Conservation (phyloP, 2,797 vertebrate genomes). For the Hafferia zeledoni region DNA sequence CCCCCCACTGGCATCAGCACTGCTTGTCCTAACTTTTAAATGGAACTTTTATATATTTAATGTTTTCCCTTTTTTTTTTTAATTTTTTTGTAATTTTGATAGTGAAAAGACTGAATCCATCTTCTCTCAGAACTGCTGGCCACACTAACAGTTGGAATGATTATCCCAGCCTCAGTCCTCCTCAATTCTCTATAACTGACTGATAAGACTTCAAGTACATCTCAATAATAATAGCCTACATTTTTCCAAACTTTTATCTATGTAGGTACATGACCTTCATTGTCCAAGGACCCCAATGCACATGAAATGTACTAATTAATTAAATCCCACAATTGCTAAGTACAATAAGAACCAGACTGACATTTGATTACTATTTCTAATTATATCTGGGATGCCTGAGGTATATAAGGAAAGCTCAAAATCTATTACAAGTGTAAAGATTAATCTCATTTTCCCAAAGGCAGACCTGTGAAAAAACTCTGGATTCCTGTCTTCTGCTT, state of each 20-base stretch:
- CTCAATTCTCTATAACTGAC: background rate
- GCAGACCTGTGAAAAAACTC: background rate
- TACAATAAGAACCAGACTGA: background rate
- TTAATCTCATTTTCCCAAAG: slow-evolving; percentile 57
- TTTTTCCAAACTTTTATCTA: slow-evolving; percentile 12
- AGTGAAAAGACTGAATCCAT: background rate
- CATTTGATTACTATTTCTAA: slow-evolving; percentile 59
- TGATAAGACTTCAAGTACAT: background rate
- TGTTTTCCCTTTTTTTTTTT: background rate
- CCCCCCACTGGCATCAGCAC: background rate
- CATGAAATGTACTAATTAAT: slow-evolving; percentile 27
- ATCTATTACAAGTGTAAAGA: slow-evolving; percentile 45
- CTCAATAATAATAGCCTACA: slow-evolving; percentile 9
- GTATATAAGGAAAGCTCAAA: slow-evolving; percentile 34
- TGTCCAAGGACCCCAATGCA: background rate
- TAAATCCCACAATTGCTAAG: slow-evolving; percentile 33
- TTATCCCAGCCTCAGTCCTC: background rate
- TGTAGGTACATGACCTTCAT: slow-evolving; percentile 30
- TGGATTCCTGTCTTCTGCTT: background rate
- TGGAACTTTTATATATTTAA: background rate
- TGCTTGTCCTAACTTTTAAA: background rate
- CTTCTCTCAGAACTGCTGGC: background rate
- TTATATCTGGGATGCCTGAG: slow-evolving; percentile 43
- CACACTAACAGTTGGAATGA: background rate
- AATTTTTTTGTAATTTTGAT: background rate